A percentile compares a stretch with the other conserved stretches of the same genome.
Evolutionary conservation across 2,888 invertebrate species (phyloP).

Genomic region (Neocrepidodera transversa): DNA sequence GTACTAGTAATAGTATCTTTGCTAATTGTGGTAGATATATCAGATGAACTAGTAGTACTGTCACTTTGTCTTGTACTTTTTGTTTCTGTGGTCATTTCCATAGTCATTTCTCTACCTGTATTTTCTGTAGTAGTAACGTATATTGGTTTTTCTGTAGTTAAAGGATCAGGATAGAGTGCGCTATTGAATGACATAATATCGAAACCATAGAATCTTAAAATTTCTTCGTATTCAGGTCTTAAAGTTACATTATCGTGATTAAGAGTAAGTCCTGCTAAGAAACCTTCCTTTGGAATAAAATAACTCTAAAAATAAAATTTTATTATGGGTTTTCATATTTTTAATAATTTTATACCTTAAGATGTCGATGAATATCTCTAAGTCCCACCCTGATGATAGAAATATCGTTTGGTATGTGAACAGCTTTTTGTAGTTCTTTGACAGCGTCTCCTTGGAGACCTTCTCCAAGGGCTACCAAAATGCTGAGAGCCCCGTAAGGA

Average conservation of each 20-base stretch:
- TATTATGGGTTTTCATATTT: not conserved
- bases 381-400: conserved; percentile 79
- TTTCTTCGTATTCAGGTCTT: conserved; percentile 74
- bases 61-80: conserved; percentile 14
- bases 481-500: conserved; percentile 82
- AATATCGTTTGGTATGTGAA: conserved; percentile 76
- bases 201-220: conserved; percentile 81
- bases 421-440: conserved; percentile 73
- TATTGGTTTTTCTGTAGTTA: conserved; percentile 44
- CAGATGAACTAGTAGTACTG: not conserved
- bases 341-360: conserved; percentile 67
- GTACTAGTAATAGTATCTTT: not conserved
- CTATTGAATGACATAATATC: conserved; percentile 67
- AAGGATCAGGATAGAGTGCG: conserved; percentile 53
- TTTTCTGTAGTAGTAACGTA: conserved; percentile 20
- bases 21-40: not conserved
- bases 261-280: conserved; percentile 79
- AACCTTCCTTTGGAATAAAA: conserved; percentile 82
- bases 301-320: conserved; percentile 71
- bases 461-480: conserved; percentile 80
- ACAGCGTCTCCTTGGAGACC: conserved; percentile 77
- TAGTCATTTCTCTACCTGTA: conserved; percentile 21
- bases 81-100: conserved; percentile 22
- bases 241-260: conserved; percentile 81
- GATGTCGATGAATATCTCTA: conserved; percentile 81